Evolutionary conservation across 2,797 vertebrate species (phyloP).

Genomic region (Hoplostethus atlanticus): DNA sequence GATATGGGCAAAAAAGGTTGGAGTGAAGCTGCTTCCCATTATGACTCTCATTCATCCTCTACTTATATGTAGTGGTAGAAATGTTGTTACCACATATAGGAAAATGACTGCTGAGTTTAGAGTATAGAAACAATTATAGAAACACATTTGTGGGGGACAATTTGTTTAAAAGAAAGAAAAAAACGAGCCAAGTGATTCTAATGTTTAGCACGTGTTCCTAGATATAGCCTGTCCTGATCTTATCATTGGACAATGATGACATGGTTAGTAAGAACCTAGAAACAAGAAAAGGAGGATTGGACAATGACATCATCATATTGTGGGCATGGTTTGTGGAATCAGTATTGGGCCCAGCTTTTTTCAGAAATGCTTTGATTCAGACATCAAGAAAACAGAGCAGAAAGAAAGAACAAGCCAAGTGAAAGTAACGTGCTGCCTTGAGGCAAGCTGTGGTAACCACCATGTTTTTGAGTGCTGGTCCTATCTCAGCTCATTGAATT

Average conservation of each 20-base stretch:
- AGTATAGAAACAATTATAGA: too few relatives aligned
- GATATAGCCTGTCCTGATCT: constrained; percentile 29
- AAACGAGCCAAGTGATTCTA: neutral
- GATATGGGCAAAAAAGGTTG: constrained; percentile 59
- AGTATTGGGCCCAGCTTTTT: constrained; percentile 24
- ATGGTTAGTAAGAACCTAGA: neutral
- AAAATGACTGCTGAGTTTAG: neutral
- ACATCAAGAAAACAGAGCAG: constrained; percentile 29
- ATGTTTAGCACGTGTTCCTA: constrained; percentile 17
- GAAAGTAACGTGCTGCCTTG: constrained; percentile 36
- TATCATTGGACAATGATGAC: constrained; percentile 24
- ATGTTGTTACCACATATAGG: constrained; percentile 31
- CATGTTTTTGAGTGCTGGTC: constrained; percentile 33
- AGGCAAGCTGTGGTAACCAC: constrained; percentile 40
- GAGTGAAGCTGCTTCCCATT: constrained; percentile 58
- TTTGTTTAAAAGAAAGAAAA: neutral
- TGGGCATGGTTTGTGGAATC: constrained; percentile 7
- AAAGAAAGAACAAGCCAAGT: constrained; percentile 24
- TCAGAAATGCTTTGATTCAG: constrained; percentile 27
- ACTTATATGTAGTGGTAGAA: constrained; percentile 10
- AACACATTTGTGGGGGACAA: too few relatives aligned
- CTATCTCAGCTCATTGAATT: constrained; percentile 28
- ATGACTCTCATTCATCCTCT: constrained; percentile 45
- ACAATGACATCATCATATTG: constrained; percentile 33
- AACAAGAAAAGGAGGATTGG: constrained; percentile 15